These are phyloP conservation scores for Mya arenaria DNA, from an alignment of 1,140 invertebrate genomes.

Conservation along the genomic window DNA sequence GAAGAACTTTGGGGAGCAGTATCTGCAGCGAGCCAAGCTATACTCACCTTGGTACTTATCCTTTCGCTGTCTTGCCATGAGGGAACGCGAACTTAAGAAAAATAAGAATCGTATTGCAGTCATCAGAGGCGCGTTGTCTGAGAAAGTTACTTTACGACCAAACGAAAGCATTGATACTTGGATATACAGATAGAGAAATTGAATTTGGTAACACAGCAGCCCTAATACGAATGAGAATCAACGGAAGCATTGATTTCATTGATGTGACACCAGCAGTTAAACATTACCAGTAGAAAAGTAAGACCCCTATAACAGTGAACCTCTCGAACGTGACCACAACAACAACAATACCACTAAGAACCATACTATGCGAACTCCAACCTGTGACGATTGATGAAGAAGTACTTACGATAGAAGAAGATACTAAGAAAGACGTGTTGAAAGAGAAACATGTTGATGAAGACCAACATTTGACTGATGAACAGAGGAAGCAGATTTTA, in stretches of 20 bases:
- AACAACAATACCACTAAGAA: neutral
- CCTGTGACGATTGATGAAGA: neutral
- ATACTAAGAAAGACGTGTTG: neutral
- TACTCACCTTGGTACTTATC: conserved; percentile 31
- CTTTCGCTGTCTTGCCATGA: conserved; percentile 7
- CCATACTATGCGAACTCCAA: conserved; percentile 6
- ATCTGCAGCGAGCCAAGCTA: conserved; percentile 18
- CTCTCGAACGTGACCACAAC: neutral
- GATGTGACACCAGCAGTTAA: too few relatives aligned
- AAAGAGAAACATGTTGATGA: neutral
- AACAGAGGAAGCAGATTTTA: too few relatives aligned
- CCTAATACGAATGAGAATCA: too few relatives aligned
- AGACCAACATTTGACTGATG: too few relatives aligned
- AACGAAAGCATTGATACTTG: neutral
- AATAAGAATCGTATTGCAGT: conserved; percentile 24
- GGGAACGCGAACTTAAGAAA: conserved; percentile 20
- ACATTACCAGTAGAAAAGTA: conserved; percentile 1
- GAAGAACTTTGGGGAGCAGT: conserved; percentile 8
- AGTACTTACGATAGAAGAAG: neutral
- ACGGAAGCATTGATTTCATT: too few relatives aligned
- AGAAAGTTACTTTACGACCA: neutral
- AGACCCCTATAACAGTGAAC: neutral
- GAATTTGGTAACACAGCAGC: too few relatives aligned
- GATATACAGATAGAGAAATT: too few relatives aligned
- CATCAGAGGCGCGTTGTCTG: neutral